phyloP scores from a whole-genome alignment of 2,113 vertebrate species.

The rabbit (Oryctolagus cuniculus) region DNA sequence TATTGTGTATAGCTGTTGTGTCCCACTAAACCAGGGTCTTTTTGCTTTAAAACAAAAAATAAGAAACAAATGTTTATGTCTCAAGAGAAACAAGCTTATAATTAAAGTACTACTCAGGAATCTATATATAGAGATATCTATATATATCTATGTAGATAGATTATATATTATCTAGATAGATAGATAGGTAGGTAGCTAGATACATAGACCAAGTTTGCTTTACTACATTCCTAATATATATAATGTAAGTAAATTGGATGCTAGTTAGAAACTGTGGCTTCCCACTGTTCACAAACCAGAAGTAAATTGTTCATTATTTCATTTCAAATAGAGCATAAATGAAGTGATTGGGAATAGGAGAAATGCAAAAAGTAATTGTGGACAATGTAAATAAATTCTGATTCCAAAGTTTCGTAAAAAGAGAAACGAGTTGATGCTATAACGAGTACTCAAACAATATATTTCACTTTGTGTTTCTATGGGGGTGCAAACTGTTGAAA shows the following conservation, averaged over 20 bases:
- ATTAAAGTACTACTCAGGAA: slow-evolving; percentile 50
- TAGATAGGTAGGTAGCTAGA: too few relatives aligned
- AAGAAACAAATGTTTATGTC: neutral
- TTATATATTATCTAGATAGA: too few relatives aligned
- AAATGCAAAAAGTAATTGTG: slow-evolving; percentile 27
- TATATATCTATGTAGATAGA: neutral
- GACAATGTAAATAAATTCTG: slow-evolving; percentile 44
- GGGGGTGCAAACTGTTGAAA: too few relatives aligned
- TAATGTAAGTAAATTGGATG: slow-evolving; percentile 18
- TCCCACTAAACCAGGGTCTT: too few relatives aligned
- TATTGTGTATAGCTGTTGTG: too few relatives aligned
- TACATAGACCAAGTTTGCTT: neutral
- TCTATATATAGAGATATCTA: neutral
- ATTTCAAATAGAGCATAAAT: slow-evolving; percentile 46
- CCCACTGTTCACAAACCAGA: slow-evolving; percentile 49
- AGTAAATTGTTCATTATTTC: slow-evolving; percentile 33
- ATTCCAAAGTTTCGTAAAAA: slow-evolving; percentile 21
- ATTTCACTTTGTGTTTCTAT: too few relatives aligned
- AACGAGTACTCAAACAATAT: too few relatives aligned
- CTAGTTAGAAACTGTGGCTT: slow-evolving; percentile 29
- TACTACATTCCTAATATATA: slow-evolving; percentile 9
- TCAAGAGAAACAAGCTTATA: slow-evolving; percentile 5
- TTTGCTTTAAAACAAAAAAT: too few relatives aligned
- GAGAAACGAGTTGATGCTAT: neutral
- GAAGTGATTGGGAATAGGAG: neutral